These are phyloP conservation scores for Lordiphosa fenestrarum DNA, from an alignment of 2,888 invertebrate genomes.

Conservation along the genomic window DNA sequence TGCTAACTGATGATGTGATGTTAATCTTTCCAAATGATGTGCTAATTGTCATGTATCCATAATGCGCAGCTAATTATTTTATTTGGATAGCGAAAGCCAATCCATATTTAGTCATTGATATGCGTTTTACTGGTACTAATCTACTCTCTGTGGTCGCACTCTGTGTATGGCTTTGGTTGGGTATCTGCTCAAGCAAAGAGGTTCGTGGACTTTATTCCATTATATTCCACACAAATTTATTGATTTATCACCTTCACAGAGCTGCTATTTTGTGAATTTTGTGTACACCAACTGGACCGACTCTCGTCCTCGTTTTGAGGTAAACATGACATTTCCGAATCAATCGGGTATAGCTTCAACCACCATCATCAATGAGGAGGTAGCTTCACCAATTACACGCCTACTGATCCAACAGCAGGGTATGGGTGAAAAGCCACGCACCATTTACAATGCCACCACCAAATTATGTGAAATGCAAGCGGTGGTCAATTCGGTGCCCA, in stretches of 20 bases:
- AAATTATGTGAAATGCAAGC: constrained; percentile 49
- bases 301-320: constrained; percentile 48
- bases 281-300: constrained; percentile 61
- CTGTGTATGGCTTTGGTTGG: constrained; percentile 4
- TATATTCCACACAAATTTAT: accelerated
- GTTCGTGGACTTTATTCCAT: constrained; percentile 7
- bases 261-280: constrained; percentile 43
- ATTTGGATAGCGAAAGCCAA: neutral
- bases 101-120: constrained; percentile 8
- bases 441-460: constrained; percentile 59
- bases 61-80: neutral
- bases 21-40: constrained; percentile 22
- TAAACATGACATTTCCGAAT: constrained; percentile 66
- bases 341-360: constrained; percentile 45
- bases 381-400: constrained; percentile 42
- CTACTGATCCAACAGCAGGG: constrained; percentile 42
- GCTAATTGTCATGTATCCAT: constrained; percentile 10
- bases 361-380: constrained; percentile 54
- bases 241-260: constrained; percentile 32
- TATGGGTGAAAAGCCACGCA: constrained; percentile 30
- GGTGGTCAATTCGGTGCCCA: constrained; percentile 55
- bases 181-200: constrained; percentile 20
- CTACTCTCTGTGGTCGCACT: constrained; percentile 1
- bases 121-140: constrained; percentile 8
- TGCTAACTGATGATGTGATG: constrained; percentile 3